A percentile compares a stretch with the other conserved stretches of the same genome.
These are phyloP conservation scores for Cryptosula pallasiana DNA, from an alignment of 2,888 invertebrate genomes.

Conservation along the genomic window DNA sequence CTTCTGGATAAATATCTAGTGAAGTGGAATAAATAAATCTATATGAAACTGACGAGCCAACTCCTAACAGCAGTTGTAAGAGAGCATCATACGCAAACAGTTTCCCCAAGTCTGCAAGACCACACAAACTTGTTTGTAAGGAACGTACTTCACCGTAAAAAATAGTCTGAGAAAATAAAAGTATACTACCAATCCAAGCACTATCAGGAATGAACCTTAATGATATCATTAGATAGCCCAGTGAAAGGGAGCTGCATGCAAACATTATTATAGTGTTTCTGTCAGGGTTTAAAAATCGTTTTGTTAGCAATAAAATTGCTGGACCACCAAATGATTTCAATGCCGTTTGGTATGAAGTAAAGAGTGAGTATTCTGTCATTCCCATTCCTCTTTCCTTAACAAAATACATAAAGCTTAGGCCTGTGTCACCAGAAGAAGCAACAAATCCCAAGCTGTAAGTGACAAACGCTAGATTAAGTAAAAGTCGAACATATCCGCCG, in stretches of 20 bases:
- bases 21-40: not conserved
- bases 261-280: not conserved
- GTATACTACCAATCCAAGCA: not conserved
- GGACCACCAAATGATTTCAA: not conserved
- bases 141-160: not conserved
- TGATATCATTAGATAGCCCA: not conserved
- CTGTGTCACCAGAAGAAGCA: not conserved
- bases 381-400: constrained; percentile 1
- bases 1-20: not conserved
- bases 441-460: not conserved
- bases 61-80: not conserved
- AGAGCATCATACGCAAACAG: constrained; percentile 1
- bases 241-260: not conserved
- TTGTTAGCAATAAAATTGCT: not conserved
- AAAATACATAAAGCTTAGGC: not conserved
- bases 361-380: not conserved
- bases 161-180: not conserved
- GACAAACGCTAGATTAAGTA: not conserved
- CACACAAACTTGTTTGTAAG: not conserved
- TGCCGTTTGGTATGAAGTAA: not conserved
- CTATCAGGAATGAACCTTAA: not conserved
- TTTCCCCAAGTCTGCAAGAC: not conserved
- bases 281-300: not conserved
- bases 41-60: not conserved
- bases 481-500: not conserved